Evolutionary conservation across 92 coral and sea anemone genomes (phyloP).

Genomic region (Micromussa lordhowensis): DNA sequence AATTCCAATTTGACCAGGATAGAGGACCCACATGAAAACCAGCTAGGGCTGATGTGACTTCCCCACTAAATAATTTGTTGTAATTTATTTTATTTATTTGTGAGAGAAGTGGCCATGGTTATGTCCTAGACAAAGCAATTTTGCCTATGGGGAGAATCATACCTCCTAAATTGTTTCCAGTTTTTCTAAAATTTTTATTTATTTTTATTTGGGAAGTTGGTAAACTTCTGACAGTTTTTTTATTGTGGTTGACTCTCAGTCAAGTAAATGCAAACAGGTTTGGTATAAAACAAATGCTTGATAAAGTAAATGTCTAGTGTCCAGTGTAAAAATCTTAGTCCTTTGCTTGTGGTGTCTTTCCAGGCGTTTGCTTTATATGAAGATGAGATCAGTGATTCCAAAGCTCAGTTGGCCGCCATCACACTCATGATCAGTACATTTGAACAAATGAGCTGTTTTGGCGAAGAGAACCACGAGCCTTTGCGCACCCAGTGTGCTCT

Average conservation of each 20-base stretch:
- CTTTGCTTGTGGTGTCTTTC: slow-evolving; percentile 13
- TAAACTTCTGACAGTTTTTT: background rate
- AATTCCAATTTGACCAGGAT: too few relatives aligned
- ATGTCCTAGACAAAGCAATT: too few relatives aligned
- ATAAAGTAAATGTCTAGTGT: background rate
- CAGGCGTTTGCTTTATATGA: slow-evolving; percentile 98
- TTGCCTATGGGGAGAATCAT: too few relatives aligned
- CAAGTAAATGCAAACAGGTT: background rate
- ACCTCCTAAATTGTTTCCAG: too few relatives aligned
- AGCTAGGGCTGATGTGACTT: too few relatives aligned
- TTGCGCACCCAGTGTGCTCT: slow-evolving; percentile 96
- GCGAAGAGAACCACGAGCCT: slow-evolving; percentile 99
- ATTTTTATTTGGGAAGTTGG: too few relatives aligned
- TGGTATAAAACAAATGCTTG: background rate
- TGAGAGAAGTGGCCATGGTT: background rate
- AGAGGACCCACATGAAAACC: too few relatives aligned
- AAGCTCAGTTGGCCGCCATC: slow-evolving; percentile 96
- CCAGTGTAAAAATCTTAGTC: background rate
- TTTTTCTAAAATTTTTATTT: too few relatives aligned
- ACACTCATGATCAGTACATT: slow-evolving; percentile 97
- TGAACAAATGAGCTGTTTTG: slow-evolving; percentile 98
- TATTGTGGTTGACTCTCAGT: background rate
- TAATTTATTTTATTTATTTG: too few relatives aligned
- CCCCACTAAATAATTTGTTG: too few relatives aligned
- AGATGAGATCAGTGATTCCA: slow-evolving; percentile 99